A percentile compares a stretch with the other conserved stretches of the same genome.
Conservation (phyloP, 2,888 invertebrate species). For the Lydus trimaculatus region DNA sequence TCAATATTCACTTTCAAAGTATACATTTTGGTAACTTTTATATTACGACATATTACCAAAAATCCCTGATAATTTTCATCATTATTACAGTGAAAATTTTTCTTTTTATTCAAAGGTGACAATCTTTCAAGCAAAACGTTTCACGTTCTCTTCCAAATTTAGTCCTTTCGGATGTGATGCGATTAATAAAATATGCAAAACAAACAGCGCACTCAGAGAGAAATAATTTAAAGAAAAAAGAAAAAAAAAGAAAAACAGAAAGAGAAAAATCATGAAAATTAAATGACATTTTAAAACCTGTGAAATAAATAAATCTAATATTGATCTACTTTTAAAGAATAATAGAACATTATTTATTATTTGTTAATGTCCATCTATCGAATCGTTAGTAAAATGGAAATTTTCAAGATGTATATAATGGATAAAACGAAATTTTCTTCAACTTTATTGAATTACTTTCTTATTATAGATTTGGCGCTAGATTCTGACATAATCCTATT, state of each 20-base stretch:
- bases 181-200: conserved; percentile 54
- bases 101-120: background rate
- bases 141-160: conserved; percentile 8
- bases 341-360: background rate
- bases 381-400: background rate
- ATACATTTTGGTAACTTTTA: no score
- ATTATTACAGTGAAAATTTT: no score
- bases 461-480: background rate
- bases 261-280: conserved; percentile 39
- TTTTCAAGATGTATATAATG: background rate
- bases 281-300: conserved; percentile 41
- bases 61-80: no score
- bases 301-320: conserved; percentile 17
- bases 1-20: no score
- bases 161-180: conserved; percentile 26
- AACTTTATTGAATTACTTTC: background rate
- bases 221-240: no score
- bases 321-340: background rate
- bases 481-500: background rate
- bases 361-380: background rate
- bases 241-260: conserved; percentile 13
- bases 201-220: conserved; percentile 38
- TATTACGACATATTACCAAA: no score
- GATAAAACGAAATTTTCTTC: background rate
- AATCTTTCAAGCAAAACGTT: background rate